These are phyloP conservation scores for Lanius collurio DNA, from an alignment of 2,113 vertebrate genomes.

Conservation along the genomic window DNA sequence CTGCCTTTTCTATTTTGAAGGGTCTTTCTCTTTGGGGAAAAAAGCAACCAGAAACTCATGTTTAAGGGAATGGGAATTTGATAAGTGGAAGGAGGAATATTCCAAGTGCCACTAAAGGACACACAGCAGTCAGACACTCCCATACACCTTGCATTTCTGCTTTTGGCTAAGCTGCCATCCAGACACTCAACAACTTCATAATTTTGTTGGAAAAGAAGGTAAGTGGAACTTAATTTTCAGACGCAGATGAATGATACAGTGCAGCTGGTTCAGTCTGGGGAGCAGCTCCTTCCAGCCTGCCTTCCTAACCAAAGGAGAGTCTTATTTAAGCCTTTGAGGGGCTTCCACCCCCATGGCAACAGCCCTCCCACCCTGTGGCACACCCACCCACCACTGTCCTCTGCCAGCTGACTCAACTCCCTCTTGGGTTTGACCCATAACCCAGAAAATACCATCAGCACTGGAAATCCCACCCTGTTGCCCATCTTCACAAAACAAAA, in stretches of 20 bases:
- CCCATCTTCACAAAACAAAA: not conserved
- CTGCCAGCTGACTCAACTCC: conserved; percentile 18
- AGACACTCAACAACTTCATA: not conserved
- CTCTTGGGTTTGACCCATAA: not conserved
- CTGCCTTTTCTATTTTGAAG: not conserved
- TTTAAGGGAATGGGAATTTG: not conserved
- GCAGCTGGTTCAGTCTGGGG: not conserved
- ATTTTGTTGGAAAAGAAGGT: not conserved
- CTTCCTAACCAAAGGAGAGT: conserved; percentile 40
- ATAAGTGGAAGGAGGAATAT: not conserved
- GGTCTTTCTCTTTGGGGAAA: not conserved
- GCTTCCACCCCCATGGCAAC: conserved; percentile 64
- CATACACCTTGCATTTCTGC: not conserved
- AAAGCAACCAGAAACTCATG: not conserved
- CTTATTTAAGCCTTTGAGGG: conserved; percentile 19
- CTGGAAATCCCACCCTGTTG: accelerated
- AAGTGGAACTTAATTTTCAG: not conserved
- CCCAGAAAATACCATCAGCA: not conserved
- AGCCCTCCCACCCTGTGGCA: not conserved
- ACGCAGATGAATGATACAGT: not conserved
- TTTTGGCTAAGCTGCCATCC: not conserved
- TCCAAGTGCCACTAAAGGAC: not conserved
- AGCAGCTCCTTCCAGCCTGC: conserved; percentile 4
- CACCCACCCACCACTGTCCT: not conserved
- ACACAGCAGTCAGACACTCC: not conserved